Conservation (phyloP, 2,888 invertebrate species). For the Trissolcus brochymenae region DNA sequence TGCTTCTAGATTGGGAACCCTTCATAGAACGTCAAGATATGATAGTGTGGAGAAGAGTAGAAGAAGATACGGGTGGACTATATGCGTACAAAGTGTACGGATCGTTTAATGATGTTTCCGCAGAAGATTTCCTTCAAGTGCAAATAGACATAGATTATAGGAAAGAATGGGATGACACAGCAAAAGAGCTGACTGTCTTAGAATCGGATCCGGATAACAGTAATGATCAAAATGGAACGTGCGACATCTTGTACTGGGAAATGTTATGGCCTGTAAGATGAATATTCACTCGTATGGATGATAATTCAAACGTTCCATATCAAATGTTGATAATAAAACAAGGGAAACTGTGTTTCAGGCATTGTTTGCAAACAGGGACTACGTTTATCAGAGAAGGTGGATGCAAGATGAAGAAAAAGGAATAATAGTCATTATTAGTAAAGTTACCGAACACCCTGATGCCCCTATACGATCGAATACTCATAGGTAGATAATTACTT, state of each 20-base stretch:
- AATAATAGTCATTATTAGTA: slow-evolving; percentile 82
- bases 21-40: slow-evolving; percentile 88
- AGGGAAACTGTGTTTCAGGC: slow-evolving; percentile 78
- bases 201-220: slow-evolving; percentile 80
- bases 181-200: slow-evolving; percentile 83
- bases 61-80: slow-evolving; percentile 81
- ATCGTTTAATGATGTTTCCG: slow-evolving; percentile 85
- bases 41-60: slow-evolving; percentile 87
- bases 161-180: slow-evolving; percentile 87
- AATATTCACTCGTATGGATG: not conserved
- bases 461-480: slow-evolving; percentile 83
- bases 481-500: slow-evolving; percentile 77
- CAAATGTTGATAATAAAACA: too few species aligned
- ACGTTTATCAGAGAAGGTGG: slow-evolving; percentile 84
- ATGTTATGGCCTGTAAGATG: slow-evolving; percentile 88
- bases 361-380: slow-evolving; percentile 90
- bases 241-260: slow-evolving; percentile 91
- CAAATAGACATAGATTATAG: slow-evolving; percentile 89
- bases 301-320: too few species aligned
- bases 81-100: slow-evolving; percentile 93
- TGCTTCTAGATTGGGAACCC: slow-evolving; percentile 82
- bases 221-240: slow-evolving; percentile 74
- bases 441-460: slow-evolving; percentile 83
- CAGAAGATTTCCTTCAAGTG: slow-evolving; percentile 87
- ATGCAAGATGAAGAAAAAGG: slow-evolving; percentile 79